A percentile compares a stretch with the other conserved stretches of the same genome.
phyloP scores from a whole-genome alignment of 2,888 invertebrate species.

The Caradrina clavipalpis region DNA sequence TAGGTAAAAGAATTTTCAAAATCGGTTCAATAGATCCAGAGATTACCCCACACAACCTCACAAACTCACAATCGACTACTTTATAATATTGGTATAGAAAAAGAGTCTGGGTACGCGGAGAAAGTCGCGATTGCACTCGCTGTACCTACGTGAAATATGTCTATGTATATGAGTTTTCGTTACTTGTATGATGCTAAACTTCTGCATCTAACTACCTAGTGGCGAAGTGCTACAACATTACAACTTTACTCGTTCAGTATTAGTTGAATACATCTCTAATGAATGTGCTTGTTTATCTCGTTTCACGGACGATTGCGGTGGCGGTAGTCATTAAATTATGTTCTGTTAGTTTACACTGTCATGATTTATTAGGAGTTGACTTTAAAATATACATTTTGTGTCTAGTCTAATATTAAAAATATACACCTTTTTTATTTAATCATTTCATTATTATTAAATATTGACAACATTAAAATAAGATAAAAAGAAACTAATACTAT shows the following conservation, averaged over 20 bases:
- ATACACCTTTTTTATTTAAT: too few species aligned
- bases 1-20: too few species aligned
- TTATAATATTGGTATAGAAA: too few species aligned
- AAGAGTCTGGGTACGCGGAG: neutral
- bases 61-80: too few species aligned
- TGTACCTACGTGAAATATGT: neutral
- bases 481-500: too few species aligned
- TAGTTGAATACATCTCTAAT: conserved; percentile 58
- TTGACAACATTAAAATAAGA: too few species aligned
- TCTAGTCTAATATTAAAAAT: too few species aligned
- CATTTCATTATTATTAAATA: too few species aligned
- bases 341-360: conserved; percentile 16
- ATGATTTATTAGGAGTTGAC: neutral
- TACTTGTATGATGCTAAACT: neutral
- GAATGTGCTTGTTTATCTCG: conserved; percentile 55
- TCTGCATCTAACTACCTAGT: neutral
- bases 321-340: conserved; percentile 48
- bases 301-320: conserved; percentile 40
- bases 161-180: neutral
- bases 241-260: conserved; percentile 46
- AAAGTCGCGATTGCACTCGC: neutral
- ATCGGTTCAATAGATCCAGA: too few species aligned
- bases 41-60: too few species aligned
- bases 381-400: neutral
- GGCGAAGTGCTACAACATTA: conserved; percentile 22